Base-by-base conservation (phyloP, 2,888 invertebrate species). In the Eupithecia subumbrata region DNA sequence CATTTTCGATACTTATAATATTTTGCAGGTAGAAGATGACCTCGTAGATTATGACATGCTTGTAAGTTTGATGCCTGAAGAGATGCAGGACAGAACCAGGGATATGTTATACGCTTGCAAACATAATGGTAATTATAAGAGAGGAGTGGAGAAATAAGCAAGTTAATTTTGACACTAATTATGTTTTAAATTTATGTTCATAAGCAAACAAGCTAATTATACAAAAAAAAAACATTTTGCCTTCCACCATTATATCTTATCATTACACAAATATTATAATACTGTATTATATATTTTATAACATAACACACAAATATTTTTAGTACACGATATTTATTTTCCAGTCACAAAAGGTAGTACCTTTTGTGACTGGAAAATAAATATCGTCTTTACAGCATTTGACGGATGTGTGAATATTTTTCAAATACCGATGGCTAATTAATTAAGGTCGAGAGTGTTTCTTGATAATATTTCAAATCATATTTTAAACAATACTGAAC, bases 11-110 rank as follows among this genome's bases (percentile, higher is more conserved):
- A 71, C 18, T 1, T 64, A 0, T 30, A 63, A 40, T 72, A 43
- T 60, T 81, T 78, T 22, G 52, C 76, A 95, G 95, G 92, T 92
- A 2, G 93, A 95, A 69, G 95, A 95, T 5, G 88, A 92, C 12
- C 92, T 88, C 1, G 91, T 95, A 14, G 95, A 95, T 80, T 95
- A 94, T 73, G 95, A 95, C 37, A 92, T 95, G 94, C 81, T 95
- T 84, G 84, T 93, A 63, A 92, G 92, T 78, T 84, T 95, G 78
- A 95, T 95, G 60, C 95, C 95, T 0, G 95, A 95, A n/a, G 84
- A 89, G 72, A 92, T 92, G 79, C 87, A 81, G 30, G 91, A 92
- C 0, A 86, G 93, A 84, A 90, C 93, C 0, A 82, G 83, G 11
- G 89, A 88, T 72, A 94, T 95, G 95, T 88, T 95, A 80, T 87